These are phyloP conservation scores for Oryzias curvinotus DNA, from an alignment of 2,113 vertebrate species.

Conservation along the genomic window DNA sequence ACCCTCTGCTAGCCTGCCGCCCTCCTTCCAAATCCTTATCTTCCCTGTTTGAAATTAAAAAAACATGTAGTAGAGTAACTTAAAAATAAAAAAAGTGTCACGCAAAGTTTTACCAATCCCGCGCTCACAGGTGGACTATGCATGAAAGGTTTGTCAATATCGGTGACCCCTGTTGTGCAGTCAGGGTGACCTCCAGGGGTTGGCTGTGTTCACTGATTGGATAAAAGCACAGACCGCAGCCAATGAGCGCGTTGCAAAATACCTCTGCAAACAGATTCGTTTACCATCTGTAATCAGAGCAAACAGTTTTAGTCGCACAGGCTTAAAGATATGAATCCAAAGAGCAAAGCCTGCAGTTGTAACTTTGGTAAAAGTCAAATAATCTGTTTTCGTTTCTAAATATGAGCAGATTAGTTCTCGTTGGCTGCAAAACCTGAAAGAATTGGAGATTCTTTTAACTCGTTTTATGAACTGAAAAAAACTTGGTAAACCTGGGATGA, in stretches of 20 bases:
- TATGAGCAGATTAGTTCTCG: too few relatives aligned
- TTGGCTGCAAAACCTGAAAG: not conserved
- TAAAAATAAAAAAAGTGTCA: not conserved
- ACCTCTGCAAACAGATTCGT: slow-evolving; percentile 49
- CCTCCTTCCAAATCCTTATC: not conserved
- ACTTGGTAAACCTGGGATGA: not conserved
- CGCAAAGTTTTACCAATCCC: not conserved
- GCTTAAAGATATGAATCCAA: slow-evolving; percentile 17
- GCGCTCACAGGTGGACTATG: not conserved
- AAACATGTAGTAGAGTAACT: not conserved
- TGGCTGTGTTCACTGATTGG: slow-evolving; percentile 23
- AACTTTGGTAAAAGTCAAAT: not conserved
- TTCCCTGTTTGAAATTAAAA: not conserved
- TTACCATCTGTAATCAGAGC: slow-evolving; percentile 34
- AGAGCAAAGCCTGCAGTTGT: slow-evolving; percentile 18
- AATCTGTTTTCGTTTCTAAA: too few relatives aligned
- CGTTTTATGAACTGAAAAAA: not conserved
- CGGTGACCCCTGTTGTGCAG: slow-evolving; percentile 17
- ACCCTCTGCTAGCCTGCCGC: not conserved
- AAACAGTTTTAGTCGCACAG: slow-evolving; percentile 38
- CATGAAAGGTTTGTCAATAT: slow-evolving; percentile 45
- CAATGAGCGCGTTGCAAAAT: slow-evolving; percentile 51
- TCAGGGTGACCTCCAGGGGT: slow-evolving; percentile 30
- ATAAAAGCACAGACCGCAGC: slow-evolving; percentile 16
- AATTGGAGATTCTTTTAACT: not conserved